Evolutionary conservation across 35 echinoderm and acorn worm genomes (phyloP), one percentile per base, ranked within the genome.

Genomic region (Holothuria glaberrima): DNA sequence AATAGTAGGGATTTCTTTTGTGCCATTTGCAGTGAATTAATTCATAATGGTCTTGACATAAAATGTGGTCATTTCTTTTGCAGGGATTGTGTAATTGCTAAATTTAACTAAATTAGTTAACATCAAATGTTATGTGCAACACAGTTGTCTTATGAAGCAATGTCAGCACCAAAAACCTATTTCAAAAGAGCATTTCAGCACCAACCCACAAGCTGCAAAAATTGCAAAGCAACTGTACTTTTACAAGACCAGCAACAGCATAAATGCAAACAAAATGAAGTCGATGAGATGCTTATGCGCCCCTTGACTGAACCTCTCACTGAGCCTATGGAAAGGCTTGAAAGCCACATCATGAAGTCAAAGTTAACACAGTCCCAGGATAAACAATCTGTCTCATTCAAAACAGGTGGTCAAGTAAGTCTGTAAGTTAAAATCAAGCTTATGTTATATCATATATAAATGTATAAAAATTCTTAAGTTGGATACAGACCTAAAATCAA

Each of bases 81-180:
- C 20, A 6, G 63, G 28, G 63, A 66, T 66, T 16, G 63, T 21
- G 12, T 66, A 66, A 66, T 66, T 66, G 63, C 12, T 14, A 66
- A 66, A 66, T 66, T 66, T 66, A 66, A 21, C 63, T 66, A 66
- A 66, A n/a, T n/a, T n/a, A 66, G 21, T 9, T 66, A 66, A 66
- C 12, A 66, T 66, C 28, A 22, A 21, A 29, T 66, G 1, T 66
- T 21, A 66, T 66, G 63, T 66, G 63, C 63, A 66, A 66, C 63
- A n/a, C n/a, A 17, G 22, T 88, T 17, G n/a, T 63, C 64, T 24
- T 88, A 18, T 22, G 71, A 30, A 31, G 35, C 72, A 1, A 88
- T n/a, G n/a, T n/a, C n/a, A n/a, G n/a, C n/a, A n/a, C n/a, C n/a
- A n/a, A n/a, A n/a, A n/a, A n/a, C n/a, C n/a, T n/a, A n/a, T n/a